Conservation (phyloP, 2,113 vertebrate species). For the Cromileptes altivelis region DNA sequence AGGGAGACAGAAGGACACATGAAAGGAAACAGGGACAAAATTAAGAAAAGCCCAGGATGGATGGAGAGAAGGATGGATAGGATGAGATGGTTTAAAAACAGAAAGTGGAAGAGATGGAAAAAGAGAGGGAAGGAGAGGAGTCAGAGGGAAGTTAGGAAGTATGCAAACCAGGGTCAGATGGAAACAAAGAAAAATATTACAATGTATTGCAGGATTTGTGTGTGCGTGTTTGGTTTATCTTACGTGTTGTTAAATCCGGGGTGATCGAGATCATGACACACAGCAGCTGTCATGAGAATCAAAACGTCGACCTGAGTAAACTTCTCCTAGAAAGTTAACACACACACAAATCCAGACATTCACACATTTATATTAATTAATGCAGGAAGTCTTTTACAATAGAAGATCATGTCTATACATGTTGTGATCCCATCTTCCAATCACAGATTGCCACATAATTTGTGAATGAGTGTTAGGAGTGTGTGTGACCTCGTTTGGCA, state of each 20-base stretch:
- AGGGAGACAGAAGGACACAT: too few relatives aligned
- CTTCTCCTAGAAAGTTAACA: constrained; percentile 85
- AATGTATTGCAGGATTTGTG: not conserved
- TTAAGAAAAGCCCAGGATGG: too few relatives aligned
- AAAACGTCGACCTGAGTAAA: constrained; percentile 90
- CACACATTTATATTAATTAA: not conserved
- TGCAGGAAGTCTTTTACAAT: not conserved
- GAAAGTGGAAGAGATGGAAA: too few relatives aligned
- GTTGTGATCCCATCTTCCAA: not conserved
- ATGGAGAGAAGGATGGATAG: too few relatives aligned
- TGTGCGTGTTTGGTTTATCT: constrained; percentile 48
- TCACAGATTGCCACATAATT: not conserved
- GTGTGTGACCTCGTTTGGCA: constrained; percentile 27
- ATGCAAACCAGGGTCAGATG: too few relatives aligned
- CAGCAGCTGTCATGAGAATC: constrained; percentile 92
- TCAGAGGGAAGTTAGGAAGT: too few relatives aligned
- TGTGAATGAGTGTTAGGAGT: not conserved
- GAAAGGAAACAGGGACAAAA: too few relatives aligned
- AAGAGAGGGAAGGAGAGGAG: too few relatives aligned
- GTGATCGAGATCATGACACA: constrained; percentile 95
- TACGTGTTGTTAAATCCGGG: constrained; percentile 96
- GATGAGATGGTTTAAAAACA: too few relatives aligned
- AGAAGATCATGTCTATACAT: not conserved
- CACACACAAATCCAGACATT: not conserved
- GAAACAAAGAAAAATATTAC: too few relatives aligned